phyloP scores from a whole-genome alignment of 2,113 vertebrate genomes.

The Bolborhynchus lineola region DNA sequence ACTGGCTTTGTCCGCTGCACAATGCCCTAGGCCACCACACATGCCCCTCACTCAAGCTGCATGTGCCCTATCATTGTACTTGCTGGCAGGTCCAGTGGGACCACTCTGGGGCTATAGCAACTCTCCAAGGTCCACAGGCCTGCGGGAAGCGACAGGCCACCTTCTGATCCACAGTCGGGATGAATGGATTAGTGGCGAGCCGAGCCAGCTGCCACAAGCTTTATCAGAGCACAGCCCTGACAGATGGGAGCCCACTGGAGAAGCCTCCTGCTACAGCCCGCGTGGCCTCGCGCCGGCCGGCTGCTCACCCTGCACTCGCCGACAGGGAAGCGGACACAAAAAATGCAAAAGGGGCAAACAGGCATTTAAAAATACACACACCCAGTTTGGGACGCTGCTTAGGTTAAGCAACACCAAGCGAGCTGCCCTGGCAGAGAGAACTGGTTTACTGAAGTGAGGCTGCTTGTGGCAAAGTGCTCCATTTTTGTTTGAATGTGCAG shows the following conservation, averaged over 20 bases:
- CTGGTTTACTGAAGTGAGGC: neutral
- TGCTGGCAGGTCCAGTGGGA: neutral
- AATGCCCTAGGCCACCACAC: neutral
- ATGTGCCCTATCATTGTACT: neutral
- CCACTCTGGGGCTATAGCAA: neutral
- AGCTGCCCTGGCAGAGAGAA: neutral
- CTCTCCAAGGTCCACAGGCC: slow-evolving; percentile 15
- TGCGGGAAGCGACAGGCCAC: slow-evolving; percentile 41
- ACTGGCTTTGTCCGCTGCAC: neutral
- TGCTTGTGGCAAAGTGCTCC: neutral
- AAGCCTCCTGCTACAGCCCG: slow-evolving; percentile 64
- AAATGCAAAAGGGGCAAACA: neutral
- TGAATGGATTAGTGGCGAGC: slow-evolving; percentile 66
- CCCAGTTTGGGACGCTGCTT: accelerated
- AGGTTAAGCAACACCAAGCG: neutral
- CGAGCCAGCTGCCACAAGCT: slow-evolving; percentile 66
- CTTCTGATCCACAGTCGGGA: slow-evolving; percentile 53
- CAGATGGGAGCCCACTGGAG: slow-evolving; percentile 79
- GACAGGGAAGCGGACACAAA: neutral
- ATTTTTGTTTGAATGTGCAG: neutral
- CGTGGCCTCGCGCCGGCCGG: slow-evolving; percentile 65
- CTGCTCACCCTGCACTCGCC: slow-evolving; percentile 8
- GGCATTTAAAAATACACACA: accelerated
- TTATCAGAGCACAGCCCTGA: slow-evolving; percentile 74
- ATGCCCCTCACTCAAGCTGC: neutral